Evolutionary conservation across 2,888 invertebrate genomes (phyloP).

Genomic region (Oscheius sp.): DNA sequence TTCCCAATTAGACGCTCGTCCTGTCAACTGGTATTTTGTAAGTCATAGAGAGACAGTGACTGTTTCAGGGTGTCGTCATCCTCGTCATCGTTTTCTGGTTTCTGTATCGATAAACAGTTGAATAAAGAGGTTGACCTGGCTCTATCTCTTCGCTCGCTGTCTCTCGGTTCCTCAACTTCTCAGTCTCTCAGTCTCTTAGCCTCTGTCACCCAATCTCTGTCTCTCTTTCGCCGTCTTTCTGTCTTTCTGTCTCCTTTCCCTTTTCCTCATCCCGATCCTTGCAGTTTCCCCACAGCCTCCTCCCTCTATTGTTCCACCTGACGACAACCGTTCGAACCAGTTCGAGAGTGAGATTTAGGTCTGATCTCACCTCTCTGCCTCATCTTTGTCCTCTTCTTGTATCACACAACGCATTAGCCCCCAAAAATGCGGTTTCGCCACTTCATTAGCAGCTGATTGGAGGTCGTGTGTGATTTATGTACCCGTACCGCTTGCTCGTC

Average conservation of each 20-base stretch:
- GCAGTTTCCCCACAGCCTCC: background rate
- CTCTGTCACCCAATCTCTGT: background rate
- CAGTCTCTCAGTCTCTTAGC: background rate
- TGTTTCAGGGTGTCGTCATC: slow-evolving; percentile 1
- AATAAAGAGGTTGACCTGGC: background rate
- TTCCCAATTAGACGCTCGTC: slow-evolving; percentile 12
- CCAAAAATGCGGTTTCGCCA: background rate
- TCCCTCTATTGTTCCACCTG: background rate
- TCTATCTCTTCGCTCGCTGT: background rate
- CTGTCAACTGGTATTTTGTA: slow-evolving; percentile 5
- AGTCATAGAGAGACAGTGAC: background rate
- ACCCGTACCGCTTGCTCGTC: background rate
- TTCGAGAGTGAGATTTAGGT: too few relatives aligned
- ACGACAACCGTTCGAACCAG: background rate
- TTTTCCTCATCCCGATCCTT: slow-evolving; percentile 5
- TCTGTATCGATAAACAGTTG: slow-evolving; percentile 1
- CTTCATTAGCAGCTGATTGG: slow-evolving; percentile 7
- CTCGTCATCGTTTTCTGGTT: slow-evolving; percentile 6
- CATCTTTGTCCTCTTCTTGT: background rate
- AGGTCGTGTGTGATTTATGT: background rate
- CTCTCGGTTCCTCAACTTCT: background rate
- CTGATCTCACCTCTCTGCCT: background rate
- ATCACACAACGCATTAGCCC: background rate
- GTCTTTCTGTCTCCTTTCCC: slow-evolving; percentile 7
- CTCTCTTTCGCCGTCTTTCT: slow-evolving; percentile 3